phyloP scores from a whole-genome alignment of 1,140 invertebrate genomes.

The Zaprionus davidi region DNA sequence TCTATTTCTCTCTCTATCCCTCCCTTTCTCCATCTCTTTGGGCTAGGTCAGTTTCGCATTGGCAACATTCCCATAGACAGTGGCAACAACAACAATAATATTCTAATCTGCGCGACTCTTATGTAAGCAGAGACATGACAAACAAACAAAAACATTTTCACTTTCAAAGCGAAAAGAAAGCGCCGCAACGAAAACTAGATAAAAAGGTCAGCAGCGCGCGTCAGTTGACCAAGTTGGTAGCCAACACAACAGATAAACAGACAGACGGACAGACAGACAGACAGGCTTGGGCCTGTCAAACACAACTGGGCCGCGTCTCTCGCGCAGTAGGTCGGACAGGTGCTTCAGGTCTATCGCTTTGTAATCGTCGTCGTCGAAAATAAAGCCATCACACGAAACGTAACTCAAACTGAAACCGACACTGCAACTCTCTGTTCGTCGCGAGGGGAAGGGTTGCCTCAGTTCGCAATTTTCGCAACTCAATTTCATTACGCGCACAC shows the following conservation, averaged over 20 bases:
- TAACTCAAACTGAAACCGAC: constrained; percentile 4
- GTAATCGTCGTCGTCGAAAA: background rate
- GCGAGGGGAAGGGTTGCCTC: constrained; percentile 16
- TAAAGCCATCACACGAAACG: background rate
- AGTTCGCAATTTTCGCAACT: constrained; percentile 71
- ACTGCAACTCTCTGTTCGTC: constrained; percentile 7
- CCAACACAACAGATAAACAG: constrained; percentile 9
- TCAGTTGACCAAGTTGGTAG: constrained; percentile 36
- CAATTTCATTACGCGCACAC: constrained; percentile 58
- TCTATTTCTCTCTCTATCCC: background rate
- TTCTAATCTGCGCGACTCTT: constrained; percentile 33
- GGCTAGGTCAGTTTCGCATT: constrained; percentile 35
- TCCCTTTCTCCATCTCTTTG: background rate
- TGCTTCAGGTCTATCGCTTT: constrained; percentile 14
- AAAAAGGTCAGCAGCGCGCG: constrained; percentile 40
- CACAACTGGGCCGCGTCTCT: constrained; percentile 14
- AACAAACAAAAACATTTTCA: constrained; percentile 23
- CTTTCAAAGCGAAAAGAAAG: constrained; percentile 46
- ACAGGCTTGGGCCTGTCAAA: too few relatives aligned
- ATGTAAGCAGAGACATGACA: constrained; percentile 25
- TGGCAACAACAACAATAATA: background rate
- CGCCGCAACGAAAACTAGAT: constrained; percentile 16
- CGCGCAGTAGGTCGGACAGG: constrained; percentile 46
- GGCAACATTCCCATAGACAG: constrained; percentile 18
- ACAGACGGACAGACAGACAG: constrained; percentile 20